Conservation (phyloP, 92 coral and sea anemone species). For the Hydrozoanthus gracilis region DNA sequence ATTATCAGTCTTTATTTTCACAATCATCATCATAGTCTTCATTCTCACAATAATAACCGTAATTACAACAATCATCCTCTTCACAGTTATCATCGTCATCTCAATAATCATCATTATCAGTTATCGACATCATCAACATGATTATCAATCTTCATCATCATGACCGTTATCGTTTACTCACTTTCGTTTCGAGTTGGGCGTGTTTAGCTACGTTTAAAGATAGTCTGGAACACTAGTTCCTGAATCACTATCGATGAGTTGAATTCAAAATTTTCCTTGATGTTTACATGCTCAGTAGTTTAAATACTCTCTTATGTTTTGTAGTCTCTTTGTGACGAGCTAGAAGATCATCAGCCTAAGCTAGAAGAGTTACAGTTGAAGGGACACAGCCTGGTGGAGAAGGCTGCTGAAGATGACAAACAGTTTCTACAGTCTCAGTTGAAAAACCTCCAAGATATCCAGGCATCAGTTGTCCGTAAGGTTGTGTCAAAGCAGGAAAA, state of each 20-base stretch:
- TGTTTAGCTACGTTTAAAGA: too few species aligned
- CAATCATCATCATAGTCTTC: background rate
- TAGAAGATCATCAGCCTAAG: conserved; percentile 71
- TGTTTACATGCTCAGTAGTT: background rate
- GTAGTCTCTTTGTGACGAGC: conserved; percentile 78
- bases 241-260: too few species aligned
- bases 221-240: too few species aligned
- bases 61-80: background rate
- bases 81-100: background rate
- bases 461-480: conserved; percentile 71
- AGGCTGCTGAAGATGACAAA: conserved; percentile 73
- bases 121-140: background rate
- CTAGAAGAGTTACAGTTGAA: conserved; percentile 61
- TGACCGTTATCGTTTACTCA: too few species aligned
- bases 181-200: too few species aligned
- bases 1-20: background rate
- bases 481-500: conserved; percentile 87
- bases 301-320: background rate
- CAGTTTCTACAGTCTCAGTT: conserved; percentile 70
- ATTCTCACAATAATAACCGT: background rate
- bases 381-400: conserved; percentile 65
- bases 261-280: too few species aligned
- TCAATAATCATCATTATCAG: background rate
- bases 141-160: background rate
- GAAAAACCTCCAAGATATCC: conserved; percentile 66